Base-by-base conservation (phyloP, 2,888 invertebrate species). In the Cerastis leucographa region DNA sequence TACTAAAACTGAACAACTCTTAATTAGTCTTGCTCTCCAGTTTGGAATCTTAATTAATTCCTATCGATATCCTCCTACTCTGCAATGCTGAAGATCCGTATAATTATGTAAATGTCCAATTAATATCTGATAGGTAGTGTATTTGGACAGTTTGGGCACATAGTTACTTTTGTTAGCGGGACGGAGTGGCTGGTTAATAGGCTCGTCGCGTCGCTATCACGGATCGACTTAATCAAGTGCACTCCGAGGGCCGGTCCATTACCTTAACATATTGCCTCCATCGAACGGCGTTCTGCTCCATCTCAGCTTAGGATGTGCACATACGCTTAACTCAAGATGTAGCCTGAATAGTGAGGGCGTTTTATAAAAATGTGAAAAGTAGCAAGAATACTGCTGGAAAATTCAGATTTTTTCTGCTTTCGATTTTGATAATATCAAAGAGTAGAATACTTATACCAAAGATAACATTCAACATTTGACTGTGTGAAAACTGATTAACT, bases 151-250 rank as follows among this genome's bases (percentile, higher is more conserved):
- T 85, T 76, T 71, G 56, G 49, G 75, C 69, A 68, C 69, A 74
- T 80, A 82, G 80, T 74, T 80, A 86, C 78, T 87, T 87, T 84
- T 73, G 82, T 73, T 77, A 64, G 81, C 40, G 83, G 85, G 88
- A 87, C 87, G 86, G 85, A 89, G 87, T 84, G 85, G 83, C 77
- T 89, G 88, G 90, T 90, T 91, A 90, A 92, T 92, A 91, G 91
- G 89, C 89, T 88, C 92, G 89, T 91, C 91, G 90, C 90, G 88
- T 88, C 86, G 87, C 91, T 91, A 92, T 92, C 91, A 92, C 87
- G 88, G 88, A 88, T 89, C 91, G 89, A 93, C 91, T 94, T 93
- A 94, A 94, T 94, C 94, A 94, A 94, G 91, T 93, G 91, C 93
- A 90, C 91, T 91, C 90, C 88, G 83, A 89, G 87, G 89, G 78